Percentiles rank a stretch among this genome's conserved stretches.
These are phyloP conservation scores for Leucoma salicis DNA, from an alignment of 2,888 invertebrate species.

Conservation along the genomic window DNA sequence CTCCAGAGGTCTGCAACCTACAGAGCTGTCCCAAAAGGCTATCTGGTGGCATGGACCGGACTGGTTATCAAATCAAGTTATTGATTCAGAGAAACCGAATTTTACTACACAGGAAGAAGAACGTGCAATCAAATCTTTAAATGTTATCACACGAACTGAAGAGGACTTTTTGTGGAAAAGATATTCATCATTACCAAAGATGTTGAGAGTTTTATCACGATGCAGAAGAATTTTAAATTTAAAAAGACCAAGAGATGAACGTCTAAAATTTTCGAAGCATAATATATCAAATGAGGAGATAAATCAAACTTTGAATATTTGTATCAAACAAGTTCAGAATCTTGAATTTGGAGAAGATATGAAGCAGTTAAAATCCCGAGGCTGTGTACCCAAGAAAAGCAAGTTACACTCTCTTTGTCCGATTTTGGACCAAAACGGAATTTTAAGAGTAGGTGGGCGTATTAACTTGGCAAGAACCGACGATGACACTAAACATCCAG, in stretches of 20 bases:
- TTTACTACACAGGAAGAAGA: background rate
- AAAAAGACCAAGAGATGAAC: background rate
- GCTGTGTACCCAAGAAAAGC: too few species aligned
- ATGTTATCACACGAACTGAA: background rate
- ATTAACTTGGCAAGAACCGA: too few species aligned
- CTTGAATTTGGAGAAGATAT: too few species aligned
- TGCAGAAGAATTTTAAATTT: constrained; percentile 3
- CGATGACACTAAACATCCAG: too few species aligned
- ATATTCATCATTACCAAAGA: constrained; percentile 2
- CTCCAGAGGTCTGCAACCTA: background rate
- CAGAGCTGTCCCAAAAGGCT: background rate
- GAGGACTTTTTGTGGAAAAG: constrained; percentile 3
- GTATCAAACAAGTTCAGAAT: too few species aligned
- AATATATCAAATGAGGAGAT: too few species aligned
- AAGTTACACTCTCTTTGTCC: too few species aligned
- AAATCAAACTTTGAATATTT: too few species aligned
- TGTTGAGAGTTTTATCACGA: constrained; percentile 1
- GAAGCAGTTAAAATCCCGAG: too few species aligned
- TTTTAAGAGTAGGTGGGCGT: too few species aligned
- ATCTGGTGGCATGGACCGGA: constrained; percentile 1
- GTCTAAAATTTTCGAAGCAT: too few species aligned
- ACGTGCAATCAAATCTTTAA: background rate
- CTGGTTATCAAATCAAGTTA: background rate
- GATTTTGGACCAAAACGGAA: too few species aligned
- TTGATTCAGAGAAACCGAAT: background rate